Evolutionary conservation across 1,140 invertebrate genomes (phyloP), one percentile per base, ranked within the genome.

Genomic region (Aphelinus atriplicis): DNA sequence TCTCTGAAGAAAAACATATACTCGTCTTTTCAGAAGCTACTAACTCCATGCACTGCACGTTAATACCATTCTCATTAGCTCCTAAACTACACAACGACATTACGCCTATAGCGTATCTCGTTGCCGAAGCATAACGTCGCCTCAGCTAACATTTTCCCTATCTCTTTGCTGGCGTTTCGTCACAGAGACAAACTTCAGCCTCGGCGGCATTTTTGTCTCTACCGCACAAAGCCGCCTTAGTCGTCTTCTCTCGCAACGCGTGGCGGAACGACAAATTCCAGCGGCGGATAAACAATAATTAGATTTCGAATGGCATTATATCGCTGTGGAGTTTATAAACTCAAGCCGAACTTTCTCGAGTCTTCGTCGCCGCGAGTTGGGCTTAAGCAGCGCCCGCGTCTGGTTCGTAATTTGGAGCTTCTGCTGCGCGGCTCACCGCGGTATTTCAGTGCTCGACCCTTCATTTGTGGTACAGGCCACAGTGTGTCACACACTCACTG

Each of bases 241-340:
- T 26, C 26, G 7, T 48, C 4, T 50, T 45, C 48, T 10, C 10
- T 63, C 60, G 53, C 61, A 48, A 45, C 46, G 48, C 43, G 43
- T 26, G 42, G 10, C 46, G 51, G 7, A 5, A n/a, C 61, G 51
- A 43, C n/a, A 50, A 73, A 58, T 70, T 47, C 45, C 48, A 26
- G n/a, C 43, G 4, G 7, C 3, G 62, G 55, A 73, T 65, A 58
- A 51, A 51, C 71, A 66, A 58, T 73, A 73, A 73, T 73, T 73
- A 61, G 47, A 73, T 73, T 67, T 60, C 55, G 6, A 61, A 68
- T 73, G 3, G 58, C 57, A 68, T 68, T 73, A 67, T 66, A 56
- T 55, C 43, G 43, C 1, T 45, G 26, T 9, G 42, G 10, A 67
- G 63, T 66, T 67, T 42, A 26, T 26, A 26, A 26, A 26, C 26